Base-by-base conservation (phyloP, 2,888 invertebrate species). In the Serripes groenlandicus region DNA sequence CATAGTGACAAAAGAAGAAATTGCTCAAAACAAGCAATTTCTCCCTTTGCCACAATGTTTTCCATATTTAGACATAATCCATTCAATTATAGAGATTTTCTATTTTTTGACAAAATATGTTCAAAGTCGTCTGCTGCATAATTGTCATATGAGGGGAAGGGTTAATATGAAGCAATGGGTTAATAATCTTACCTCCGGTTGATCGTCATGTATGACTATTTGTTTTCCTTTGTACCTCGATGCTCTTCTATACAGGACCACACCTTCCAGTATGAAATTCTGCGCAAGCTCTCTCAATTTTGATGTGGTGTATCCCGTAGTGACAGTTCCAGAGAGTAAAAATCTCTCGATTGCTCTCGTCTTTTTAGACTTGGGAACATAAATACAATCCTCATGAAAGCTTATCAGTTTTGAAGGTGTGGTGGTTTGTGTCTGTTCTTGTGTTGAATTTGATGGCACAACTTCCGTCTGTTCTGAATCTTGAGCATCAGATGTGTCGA, bases 151-250 rank as follows among this genome's bases (percentile, higher is more conserved):
- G n/a, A n/a, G n/a, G n/a, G n/a, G n/a, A n/a, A n/a, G n/a, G n/a
- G n/a, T n/a, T n/a, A n/a, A n/a, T n/a, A n/a, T n/a, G n/a, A n/a
- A n/a, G n/a, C n/a, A n/a, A n/a, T n/a, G n/a, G n/a, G n/a, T n/a
- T n/a, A n/a, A 28, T n/a, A 7, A 37, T 26, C 54, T 28, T 64
- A 82, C 82, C 82, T 78, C 60, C 18, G 82, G 78, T 28, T 68
- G 71, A 28, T 84, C 84, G 69, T 84, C 84, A 68, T 84, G 80
- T 0, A 84, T 35, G 2, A 80, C 75, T 21, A 75, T 58, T 30
- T 80, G 80, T 30, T 68, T 62, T 26, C 77, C 75, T 54, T 84
- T 84, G 69, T 84, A 84, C 21, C 75, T 28, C 2, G 84, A 84
- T 11, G 80, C 37, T 42, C 84, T 42, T 72, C 80, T 70, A 26